Evolutionary conservation across 2,888 invertebrate genomes (phyloP).

Genomic region (Nemotelus nigrinus): DNA sequence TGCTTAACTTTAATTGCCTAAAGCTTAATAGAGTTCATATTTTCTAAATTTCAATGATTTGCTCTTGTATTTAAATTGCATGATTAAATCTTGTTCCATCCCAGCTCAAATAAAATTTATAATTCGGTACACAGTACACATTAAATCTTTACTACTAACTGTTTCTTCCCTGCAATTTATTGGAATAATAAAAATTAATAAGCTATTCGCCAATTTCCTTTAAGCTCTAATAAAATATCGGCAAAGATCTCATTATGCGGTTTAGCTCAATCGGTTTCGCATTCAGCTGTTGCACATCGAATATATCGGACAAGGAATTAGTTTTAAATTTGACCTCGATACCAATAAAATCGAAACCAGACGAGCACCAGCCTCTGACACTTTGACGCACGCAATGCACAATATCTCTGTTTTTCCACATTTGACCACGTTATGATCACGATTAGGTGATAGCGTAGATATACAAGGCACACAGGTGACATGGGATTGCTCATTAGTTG

Average conservation of each 20-base stretch:
- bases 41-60: too few species aligned
- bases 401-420: not conserved
- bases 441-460: not conserved
- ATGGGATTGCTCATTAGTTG: conserved; percentile 22
- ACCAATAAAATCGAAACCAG: not conserved
- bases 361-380: not conserved
- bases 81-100: too few species aligned
- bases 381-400: not conserved
- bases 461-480: not conserved
- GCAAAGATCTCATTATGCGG: not conserved
- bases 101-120: too few species aligned
- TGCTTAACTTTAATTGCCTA: too few species aligned
- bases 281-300: not conserved
- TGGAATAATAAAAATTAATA: too few species aligned
- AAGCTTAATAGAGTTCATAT: too few species aligned
- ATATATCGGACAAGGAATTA: not conserved
- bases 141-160: too few species aligned
- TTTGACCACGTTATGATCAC: not conserved
- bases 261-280: not conserved
- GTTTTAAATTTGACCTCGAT: not conserved
- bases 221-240: too few species aligned
- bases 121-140: too few species aligned
- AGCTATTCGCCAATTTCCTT: too few species aligned
- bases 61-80: too few species aligned
- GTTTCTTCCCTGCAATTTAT: too few species aligned